Conservation (phyloP, 1,140 invertebrate species). For the Scaptomyza graminum region DNA sequence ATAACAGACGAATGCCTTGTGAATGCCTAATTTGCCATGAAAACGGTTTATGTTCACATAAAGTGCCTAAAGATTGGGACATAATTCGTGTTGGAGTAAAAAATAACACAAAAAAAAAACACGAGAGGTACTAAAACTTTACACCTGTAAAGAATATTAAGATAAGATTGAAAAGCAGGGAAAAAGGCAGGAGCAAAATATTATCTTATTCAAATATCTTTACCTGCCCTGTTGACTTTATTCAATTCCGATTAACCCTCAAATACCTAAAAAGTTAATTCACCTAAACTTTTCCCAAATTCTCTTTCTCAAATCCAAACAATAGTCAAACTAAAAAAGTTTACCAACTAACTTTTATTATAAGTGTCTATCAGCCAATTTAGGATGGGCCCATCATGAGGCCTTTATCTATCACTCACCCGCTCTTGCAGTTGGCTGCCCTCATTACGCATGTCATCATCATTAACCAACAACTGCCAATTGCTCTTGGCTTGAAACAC, state of each 20-base stretch:
- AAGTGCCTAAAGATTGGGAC: slow-evolving; percentile 4
- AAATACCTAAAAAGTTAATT: background rate
- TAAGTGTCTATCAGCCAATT: slow-evolving; percentile 5
- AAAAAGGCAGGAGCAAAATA: too few species aligned
- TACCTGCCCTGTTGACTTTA: background rate
- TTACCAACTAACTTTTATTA: slow-evolving; percentile 23
- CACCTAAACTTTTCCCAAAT: background rate
- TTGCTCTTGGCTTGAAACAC: slow-evolving; percentile 11
- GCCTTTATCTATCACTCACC: slow-evolving; percentile 35
- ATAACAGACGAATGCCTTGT: background rate
- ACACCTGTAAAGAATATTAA: background rate
- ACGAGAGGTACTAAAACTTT: background rate
- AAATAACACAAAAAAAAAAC: too few species aligned
- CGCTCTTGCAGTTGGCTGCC: slow-evolving; percentile 6
- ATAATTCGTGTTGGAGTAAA: background rate
- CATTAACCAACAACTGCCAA: slow-evolving; percentile 23
- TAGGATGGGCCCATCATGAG: slow-evolving; percentile 30
- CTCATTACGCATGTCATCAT: slow-evolving; percentile 48
- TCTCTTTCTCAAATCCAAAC: background rate
- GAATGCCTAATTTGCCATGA: slow-evolving; percentile 15
- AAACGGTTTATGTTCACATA: slow-evolving; percentile 30
- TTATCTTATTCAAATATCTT: background rate
- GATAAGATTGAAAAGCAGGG: too few species aligned
- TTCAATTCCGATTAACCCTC: background rate
- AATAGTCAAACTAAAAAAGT: background rate